Evolutionary conservation across 2,888 invertebrate genomes (phyloP).

Genomic region (Scaptomyza cyrtandrae): DNA sequence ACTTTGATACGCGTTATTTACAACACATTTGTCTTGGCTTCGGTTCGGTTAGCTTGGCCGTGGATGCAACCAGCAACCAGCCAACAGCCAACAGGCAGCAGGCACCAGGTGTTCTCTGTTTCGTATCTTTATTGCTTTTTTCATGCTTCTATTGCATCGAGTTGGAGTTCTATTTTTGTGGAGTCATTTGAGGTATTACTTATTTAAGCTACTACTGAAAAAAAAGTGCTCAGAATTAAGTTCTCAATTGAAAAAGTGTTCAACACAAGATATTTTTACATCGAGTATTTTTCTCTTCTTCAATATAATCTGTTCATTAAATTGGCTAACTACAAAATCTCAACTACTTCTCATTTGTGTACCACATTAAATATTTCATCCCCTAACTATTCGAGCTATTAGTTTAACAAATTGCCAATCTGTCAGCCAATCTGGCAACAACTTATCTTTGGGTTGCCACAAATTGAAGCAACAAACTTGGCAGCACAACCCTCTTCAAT

Average conservation of each 20-base stretch:
- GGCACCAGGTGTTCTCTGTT: constrained; percentile 28
- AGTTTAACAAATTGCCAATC: constrained; percentile 31
- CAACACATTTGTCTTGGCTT: constrained; percentile 75
- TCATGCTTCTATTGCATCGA: constrained; percentile 9
- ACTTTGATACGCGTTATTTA: constrained; percentile 71
- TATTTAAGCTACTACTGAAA: constrained; percentile 16
- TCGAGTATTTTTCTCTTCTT: no score
- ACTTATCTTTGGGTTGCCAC: not conserved
- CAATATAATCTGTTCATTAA: not conserved
- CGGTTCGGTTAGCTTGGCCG: constrained; percentile 40
- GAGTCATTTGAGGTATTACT: constrained; percentile 23
- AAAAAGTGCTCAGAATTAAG: constrained; percentile 22
- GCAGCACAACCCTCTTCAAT: constrained; percentile 1
- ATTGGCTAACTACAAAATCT: not conserved
- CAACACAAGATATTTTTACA: no score
- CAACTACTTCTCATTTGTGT: constrained; percentile 7
- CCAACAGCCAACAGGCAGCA: not conserved
- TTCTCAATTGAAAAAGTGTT: constrained; percentile 8
- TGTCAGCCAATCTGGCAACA: constrained; percentile 8
- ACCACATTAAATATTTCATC: constrained; percentile 9
- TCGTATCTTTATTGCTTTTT: constrained; percentile 38
- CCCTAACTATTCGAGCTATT: constrained; percentile 3
- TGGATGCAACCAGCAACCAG: constrained; percentile 8
- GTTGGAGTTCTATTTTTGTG: constrained; percentile 1
- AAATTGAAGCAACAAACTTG: constrained; percentile 5